A percentile compares a stretch with the other conserved stretches of the same genome.
phyloP scores from a whole-genome alignment of 2,113 vertebrate species.

The Planiliza haematocheilus region DNA sequence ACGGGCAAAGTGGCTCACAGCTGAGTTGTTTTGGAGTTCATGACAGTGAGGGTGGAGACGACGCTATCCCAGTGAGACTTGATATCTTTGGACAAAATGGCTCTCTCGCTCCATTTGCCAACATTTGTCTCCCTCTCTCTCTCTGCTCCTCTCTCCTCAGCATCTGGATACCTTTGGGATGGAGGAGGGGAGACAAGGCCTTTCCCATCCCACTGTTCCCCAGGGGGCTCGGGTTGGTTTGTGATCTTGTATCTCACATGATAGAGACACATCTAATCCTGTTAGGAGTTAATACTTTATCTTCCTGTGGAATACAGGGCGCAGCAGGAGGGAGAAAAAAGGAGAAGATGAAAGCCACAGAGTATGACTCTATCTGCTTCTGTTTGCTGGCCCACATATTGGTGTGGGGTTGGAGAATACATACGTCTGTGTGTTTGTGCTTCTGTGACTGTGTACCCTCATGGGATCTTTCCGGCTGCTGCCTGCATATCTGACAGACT shows the following conservation, averaged over 20 bases:
- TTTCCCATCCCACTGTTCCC: constrained; percentile 64
- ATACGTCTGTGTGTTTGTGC: constrained; percentile 50
- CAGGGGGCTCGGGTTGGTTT: constrained; percentile 66
- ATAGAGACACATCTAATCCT: constrained; percentile 80
- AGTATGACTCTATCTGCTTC: constrained; percentile 38
- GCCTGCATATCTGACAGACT: constrained; percentile 71
- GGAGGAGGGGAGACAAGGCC: constrained; percentile 50
- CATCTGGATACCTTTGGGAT: constrained; percentile 76
- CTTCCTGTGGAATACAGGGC: constrained; percentile 62
- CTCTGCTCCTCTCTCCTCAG: constrained; percentile 51
- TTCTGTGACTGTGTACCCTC: constrained; percentile 56
- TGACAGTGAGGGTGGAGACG: constrained; percentile 43
- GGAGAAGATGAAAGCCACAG: constrained; percentile 63
- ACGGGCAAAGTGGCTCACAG: constrained; percentile 17
- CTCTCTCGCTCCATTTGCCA: constrained; percentile 72
- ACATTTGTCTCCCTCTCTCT: constrained; percentile 52
- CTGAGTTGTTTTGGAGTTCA: constrained; percentile 61
- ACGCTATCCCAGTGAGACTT: constrained; percentile 58
- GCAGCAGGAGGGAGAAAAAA: constrained; percentile 59
- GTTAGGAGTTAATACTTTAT: constrained; percentile 68
- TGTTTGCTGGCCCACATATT: constrained; percentile 52
- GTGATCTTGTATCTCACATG: constrained; percentile 79
- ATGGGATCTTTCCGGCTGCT: constrained; percentile 71
- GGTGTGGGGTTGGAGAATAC: constrained; percentile 50
- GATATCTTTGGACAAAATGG: constrained; percentile 74